phyloP scores from a whole-genome alignment of 2,888 invertebrate species.

The Apodemia hepburni region DNA sequence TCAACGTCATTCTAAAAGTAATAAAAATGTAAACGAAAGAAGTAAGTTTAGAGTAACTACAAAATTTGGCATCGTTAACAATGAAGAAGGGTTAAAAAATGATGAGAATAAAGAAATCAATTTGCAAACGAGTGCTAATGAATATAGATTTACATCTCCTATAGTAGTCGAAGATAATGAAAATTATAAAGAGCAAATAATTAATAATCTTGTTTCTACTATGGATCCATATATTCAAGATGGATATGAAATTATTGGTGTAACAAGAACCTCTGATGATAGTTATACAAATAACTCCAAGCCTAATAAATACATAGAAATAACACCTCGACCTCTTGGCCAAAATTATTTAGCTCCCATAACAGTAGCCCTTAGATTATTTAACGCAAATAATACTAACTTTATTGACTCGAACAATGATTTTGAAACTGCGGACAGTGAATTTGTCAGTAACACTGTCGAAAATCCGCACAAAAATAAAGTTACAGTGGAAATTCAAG shows the following conservation, averaged over 20 bases:
- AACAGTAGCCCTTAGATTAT: slow-evolving; percentile 78
- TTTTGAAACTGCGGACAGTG: slow-evolving; percentile 61
- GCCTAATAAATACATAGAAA: slow-evolving; percentile 48
- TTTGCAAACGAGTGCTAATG: slow-evolving; percentile 42
- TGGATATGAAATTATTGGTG: slow-evolving; percentile 67
- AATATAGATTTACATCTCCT: slow-evolving; percentile 61
- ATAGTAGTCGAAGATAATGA: slow-evolving; percentile 65
- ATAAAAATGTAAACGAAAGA: slow-evolving; percentile 36
- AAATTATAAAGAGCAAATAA: slow-evolving; percentile 53
- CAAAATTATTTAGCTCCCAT: slow-evolving; percentile 81
- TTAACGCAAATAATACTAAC: slow-evolving; percentile 65
- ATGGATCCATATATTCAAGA: slow-evolving; percentile 65
- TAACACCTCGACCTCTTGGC: slow-evolving; percentile 77
- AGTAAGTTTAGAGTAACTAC: slow-evolving; percentile 56
- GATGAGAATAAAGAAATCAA: slow-evolving; percentile 35
- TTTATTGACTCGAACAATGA: slow-evolving; percentile 59
- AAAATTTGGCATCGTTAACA: slow-evolving; percentile 56
- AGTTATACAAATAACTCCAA: slow-evolving; percentile 34
- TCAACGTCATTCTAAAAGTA: slow-evolving; percentile 41
- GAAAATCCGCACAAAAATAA: slow-evolving; percentile 60
- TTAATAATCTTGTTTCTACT: slow-evolving; percentile 65
- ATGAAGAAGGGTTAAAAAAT: slow-evolving; percentile 43
- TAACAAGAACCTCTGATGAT: slow-evolving; percentile 42
- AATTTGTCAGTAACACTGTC: slow-evolving; percentile 56
- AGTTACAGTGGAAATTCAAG: slow-evolving; percentile 82